phyloP scores from a whole-genome alignment of 2,888 invertebrate genomes.

The Trisateles emortualis region DNA sequence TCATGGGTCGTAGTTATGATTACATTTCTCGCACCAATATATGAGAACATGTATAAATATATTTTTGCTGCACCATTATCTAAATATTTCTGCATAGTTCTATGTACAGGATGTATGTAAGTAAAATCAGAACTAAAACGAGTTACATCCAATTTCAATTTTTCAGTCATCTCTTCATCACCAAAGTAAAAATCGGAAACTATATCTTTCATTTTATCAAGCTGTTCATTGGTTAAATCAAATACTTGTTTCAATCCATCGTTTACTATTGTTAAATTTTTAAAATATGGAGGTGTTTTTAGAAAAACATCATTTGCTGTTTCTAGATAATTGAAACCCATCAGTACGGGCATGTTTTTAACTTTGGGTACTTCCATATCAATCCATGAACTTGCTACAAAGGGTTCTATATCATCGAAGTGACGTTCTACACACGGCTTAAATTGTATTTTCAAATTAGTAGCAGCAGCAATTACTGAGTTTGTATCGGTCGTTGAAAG shows the following conservation, averaged over 20 bases:
- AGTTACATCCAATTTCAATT: slow-evolving; percentile 40
- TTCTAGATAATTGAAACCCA: slow-evolving; percentile 48
- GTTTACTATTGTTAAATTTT: slow-evolving; percentile 38
- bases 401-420: slow-evolving; percentile 10
- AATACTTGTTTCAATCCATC: slow-evolving; percentile 33
- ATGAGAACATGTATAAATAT: slow-evolving; percentile 65
- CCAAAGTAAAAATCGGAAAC: slow-evolving; percentile 61
- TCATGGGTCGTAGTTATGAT: slow-evolving; percentile 30
- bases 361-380: slow-evolving; percentile 4
- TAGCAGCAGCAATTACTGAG: slow-evolving; percentile 5
- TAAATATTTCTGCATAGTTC: slow-evolving; percentile 53
- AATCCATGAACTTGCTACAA: slow-evolving; percentile 9
- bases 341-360: slow-evolving; percentile 10
- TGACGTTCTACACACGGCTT: slow-evolving; percentile 14
- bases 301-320: slow-evolving; percentile 22
- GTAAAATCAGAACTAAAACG: slow-evolving; percentile 61
- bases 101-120: slow-evolving; percentile 57
- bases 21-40: slow-evolving; percentile 39
- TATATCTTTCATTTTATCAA: slow-evolving; percentile 39
- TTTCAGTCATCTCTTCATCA: slow-evolving; percentile 44
- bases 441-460: slow-evolving; percentile 3
- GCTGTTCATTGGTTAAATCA: slow-evolving; percentile 28
- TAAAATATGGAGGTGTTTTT: slow-evolving; percentile 33
- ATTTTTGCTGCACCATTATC: slow-evolving; percentile 47
- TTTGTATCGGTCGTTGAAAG: neutral